A percentile compares a stretch with the other conserved stretches of the same genome.
These are phyloP conservation scores for Heliopora coerulea DNA, from an alignment of 92 coral and sea anemone genomes.

Conservation along the genomic window DNA sequence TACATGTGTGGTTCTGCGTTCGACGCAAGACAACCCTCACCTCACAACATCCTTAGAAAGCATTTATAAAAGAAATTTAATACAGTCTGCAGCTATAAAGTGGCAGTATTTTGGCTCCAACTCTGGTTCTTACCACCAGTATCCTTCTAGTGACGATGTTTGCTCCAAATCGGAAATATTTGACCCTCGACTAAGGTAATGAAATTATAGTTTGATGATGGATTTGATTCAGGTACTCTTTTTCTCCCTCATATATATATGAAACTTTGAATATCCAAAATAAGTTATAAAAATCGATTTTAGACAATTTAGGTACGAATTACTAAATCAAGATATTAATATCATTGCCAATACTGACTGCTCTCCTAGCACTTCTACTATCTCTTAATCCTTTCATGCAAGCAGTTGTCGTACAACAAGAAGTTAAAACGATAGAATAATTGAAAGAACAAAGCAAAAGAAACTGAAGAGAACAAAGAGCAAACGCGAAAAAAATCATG, in stretches of 20 bases:
- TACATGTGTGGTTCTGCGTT: slow-evolving; percentile 6
- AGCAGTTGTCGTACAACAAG: too few relatives aligned
- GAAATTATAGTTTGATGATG: too few relatives aligned
- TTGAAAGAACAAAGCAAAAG: too few relatives aligned
- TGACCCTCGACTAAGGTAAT: slow-evolving; percentile 77
- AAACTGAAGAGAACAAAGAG: too few relatives aligned
- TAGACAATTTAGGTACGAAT: neutral
- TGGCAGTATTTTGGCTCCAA: slow-evolving; percentile 74
- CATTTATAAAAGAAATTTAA: slow-evolving; percentile 40
- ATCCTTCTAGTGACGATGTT: slow-evolving; percentile 46
- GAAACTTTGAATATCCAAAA: too few relatives aligned
- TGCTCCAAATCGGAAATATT: slow-evolving; percentile 50
- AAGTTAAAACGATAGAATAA: too few relatives aligned
- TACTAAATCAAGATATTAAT: neutral
- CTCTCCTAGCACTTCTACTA: too few relatives aligned
- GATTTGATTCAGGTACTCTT: neutral
- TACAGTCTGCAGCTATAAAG: slow-evolving; percentile 36
- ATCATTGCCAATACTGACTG: neutral
- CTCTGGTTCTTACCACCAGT: slow-evolving; percentile 62
- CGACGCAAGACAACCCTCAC: neutral
- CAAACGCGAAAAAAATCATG: too few relatives aligned
- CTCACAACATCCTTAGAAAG: slow-evolving; percentile 29
- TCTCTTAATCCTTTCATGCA: too few relatives aligned
- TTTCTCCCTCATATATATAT: too few relatives aligned
- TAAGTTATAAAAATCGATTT: too few relatives aligned